Conservation (phyloP, 1,140 invertebrate genomes). For the Eumeta japonica region DNA sequence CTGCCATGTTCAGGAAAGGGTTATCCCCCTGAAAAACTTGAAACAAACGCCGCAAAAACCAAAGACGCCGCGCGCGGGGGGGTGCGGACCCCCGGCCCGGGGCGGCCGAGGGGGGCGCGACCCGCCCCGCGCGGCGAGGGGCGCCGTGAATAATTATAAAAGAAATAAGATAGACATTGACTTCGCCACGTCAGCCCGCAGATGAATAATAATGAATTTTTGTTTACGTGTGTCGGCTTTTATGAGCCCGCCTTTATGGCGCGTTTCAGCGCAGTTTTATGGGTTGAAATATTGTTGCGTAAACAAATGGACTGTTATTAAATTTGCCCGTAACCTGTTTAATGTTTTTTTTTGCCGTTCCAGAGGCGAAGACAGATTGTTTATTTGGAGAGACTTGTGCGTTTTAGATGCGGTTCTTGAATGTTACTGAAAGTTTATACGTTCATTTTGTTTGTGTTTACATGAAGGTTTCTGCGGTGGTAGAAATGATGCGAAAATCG, state of each 20-base stretch:
- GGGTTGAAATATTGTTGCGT: slow-evolving; percentile 27
- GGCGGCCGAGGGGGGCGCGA: slow-evolving; percentile 13
- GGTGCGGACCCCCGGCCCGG: slow-evolving; percentile 22
- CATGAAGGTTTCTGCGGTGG: no score
- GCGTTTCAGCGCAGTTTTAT: slow-evolving; percentile 21
- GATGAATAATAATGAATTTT: slow-evolving; percentile 53
- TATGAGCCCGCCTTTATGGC: slow-evolving; percentile 33
- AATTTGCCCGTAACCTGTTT: slow-evolving; percentile 13
- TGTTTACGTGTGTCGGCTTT: slow-evolving; percentile 44
- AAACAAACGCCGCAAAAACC: slow-evolving; percentile 57
- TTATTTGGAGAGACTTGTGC: no score
- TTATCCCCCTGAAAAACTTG: slow-evolving; percentile 56
- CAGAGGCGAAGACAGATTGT: no score
- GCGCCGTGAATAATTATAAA: slow-evolving; percentile 52
- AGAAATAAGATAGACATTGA: slow-evolving; percentile 57
- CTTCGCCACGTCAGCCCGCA: slow-evolving; percentile 41
- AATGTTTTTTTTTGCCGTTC: no score
- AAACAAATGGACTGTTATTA: slow-evolving; percentile 27
- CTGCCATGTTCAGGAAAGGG: slow-evolving; percentile 56
- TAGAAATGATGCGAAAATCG: no score
- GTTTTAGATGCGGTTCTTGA: no score
- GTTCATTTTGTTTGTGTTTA: no score
- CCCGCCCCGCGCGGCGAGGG: slow-evolving; percentile 23
- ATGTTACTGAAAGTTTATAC: no score
- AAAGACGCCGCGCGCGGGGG: slow-evolving; percentile 35